Percentiles rank a stretch among this genome's conserved stretches.
These are phyloP conservation scores for Phortica okadai DNA, from an alignment of 2,888 invertebrate genomes.

Conservation along the genomic window DNA sequence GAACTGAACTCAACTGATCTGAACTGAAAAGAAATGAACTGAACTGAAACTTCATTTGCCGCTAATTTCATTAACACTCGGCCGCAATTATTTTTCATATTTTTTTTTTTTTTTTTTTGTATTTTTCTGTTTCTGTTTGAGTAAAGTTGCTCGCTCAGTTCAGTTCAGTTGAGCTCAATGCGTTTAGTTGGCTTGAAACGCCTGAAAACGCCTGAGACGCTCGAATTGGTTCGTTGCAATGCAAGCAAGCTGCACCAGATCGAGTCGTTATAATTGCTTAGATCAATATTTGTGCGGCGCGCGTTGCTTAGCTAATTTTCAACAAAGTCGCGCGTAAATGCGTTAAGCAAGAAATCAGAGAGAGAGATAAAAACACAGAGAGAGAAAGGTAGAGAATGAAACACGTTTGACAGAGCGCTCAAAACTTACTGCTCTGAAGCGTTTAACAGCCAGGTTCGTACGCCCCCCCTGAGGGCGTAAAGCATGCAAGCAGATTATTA, in stretches of 20 bases:
- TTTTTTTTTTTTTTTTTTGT: slow-evolving; percentile 20
- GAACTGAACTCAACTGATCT: slow-evolving; percentile 9
- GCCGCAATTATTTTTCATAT: slow-evolving; percentile 49
- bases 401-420: not conserved
- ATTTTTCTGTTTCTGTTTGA: not conserved
- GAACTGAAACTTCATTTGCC: slow-evolving; percentile 48
- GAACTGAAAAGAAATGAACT: slow-evolving; percentile 26
- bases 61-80: slow-evolving; percentile 72
- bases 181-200: not conserved
- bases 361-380: too few species aligned
- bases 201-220: not conserved
- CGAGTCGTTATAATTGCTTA: slow-evolving; percentile 7
- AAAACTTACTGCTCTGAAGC: too few species aligned
- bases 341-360: not conserved
- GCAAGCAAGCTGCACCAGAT: not conserved
- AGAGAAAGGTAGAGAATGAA: too few species aligned
- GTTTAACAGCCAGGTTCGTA: not conserved
- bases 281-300: slow-evolving; percentile 31
- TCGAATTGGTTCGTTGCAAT: not conserved
- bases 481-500: not conserved
- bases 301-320: slow-evolving; percentile 10
- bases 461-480: not conserved
- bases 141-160: not conserved
- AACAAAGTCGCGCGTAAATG: not conserved
- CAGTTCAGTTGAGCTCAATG: not conserved